Conservation (phyloP, 2,888 invertebrate species). For the Hybos culiciformis region DNA sequence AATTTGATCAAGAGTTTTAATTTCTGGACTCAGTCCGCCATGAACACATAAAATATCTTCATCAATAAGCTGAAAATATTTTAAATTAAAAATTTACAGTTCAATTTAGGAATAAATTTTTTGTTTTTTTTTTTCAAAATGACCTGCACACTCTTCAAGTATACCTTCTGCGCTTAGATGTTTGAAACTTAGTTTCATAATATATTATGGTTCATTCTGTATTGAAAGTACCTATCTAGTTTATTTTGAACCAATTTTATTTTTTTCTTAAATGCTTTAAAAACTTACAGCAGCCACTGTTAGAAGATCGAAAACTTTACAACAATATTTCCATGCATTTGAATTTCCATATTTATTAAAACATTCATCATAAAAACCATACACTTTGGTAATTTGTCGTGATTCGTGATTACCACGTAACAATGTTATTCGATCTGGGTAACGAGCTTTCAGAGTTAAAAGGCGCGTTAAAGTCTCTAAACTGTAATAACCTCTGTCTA, state of each 20-base stretch:
- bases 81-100: background rate
- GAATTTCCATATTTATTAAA: constrained; percentile 96
- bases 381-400: constrained; percentile 98
- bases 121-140: too few relatives aligned
- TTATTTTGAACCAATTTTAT: background rate
- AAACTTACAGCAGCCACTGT: constrained; percentile 87
- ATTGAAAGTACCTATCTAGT: constrained; percentile 11
- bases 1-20: constrained; percentile 94
- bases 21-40: constrained; percentile 94
- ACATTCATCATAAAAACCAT: constrained; percentile 99
- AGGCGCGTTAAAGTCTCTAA: constrained; percentile 96
- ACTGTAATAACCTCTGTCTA: constrained; percentile 97
- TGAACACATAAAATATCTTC: constrained; percentile 99
- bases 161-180: too few relatives aligned
- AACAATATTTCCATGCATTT: constrained; percentile 98
- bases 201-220: too few relatives aligned
- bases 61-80: constrained; percentile 48
- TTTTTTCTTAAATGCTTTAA: background rate
- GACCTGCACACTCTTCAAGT: too few relatives aligned
- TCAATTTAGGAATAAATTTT: too few relatives aligned
- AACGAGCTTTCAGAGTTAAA: constrained; percentile 92
- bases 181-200: too few relatives aligned
- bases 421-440: constrained; percentile 96
- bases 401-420: constrained; percentile 99
- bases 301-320: constrained; percentile 92